Percentiles rank a stretch among this genome's conserved stretches.
Conservation (phyloP, 1,140 invertebrate species). For the Pseudachorutes palmiensis region DNA sequence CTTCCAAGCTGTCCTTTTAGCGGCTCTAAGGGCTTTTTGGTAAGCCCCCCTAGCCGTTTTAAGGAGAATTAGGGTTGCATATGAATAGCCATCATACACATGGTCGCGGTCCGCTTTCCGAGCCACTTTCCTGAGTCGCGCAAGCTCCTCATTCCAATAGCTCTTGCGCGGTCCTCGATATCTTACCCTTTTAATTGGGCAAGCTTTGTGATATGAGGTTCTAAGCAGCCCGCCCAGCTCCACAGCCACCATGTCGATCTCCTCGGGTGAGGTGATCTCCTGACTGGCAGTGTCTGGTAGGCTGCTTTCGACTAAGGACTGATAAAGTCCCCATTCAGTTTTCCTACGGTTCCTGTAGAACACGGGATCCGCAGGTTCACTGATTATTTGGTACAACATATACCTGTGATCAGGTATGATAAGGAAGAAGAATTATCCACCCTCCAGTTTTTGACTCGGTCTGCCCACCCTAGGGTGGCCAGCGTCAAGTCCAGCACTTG, state of each 20-base stretch:
- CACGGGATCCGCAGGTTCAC: background rate
- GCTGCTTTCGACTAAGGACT: background rate
- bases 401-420: constrained; percentile 24
- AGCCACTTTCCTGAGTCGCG: background rate
- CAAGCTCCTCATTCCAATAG: constrained; percentile 16
- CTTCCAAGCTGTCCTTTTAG: constrained; percentile 16
- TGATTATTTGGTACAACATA: background rate
- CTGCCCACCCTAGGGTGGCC: background rate
- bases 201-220: background rate
- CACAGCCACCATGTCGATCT: constrained; percentile 5
- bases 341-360: constrained; percentile 19
- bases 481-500: constrained; percentile 29
- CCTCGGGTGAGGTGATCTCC: background rate
- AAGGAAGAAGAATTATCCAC: constrained; percentile 23
- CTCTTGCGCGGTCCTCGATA: background rate
- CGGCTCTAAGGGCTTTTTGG: background rate
- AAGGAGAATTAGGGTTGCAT: background rate
- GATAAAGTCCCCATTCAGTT: constrained; percentile 15
- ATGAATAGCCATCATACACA: background rate
- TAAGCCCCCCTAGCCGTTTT: background rate
- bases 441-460: constrained; percentile 10
- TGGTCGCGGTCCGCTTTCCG: background rate
- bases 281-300: background rate
- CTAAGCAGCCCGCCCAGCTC: background rate
- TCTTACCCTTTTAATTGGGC: constrained; percentile 6